Base-by-base conservation (phyloP, 2,797 vertebrate genomes). In the Enteromius treurensis region DNA sequence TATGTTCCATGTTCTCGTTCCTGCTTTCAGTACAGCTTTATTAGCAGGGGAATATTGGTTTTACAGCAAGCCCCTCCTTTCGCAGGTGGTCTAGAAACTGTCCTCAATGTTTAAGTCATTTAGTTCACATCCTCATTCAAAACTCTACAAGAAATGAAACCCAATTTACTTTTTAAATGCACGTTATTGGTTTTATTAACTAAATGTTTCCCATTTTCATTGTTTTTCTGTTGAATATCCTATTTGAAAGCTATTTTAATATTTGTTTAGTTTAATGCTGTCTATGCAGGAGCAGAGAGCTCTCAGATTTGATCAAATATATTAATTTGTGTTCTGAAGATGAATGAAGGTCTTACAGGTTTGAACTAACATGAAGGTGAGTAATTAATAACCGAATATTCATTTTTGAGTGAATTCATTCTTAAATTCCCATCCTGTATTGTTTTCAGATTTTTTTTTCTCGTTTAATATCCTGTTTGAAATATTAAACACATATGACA, bases 21-120 rank as follows among this genome's bases (percentile, higher is more conserved):
- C 75, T 70, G 42, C 40, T 83, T 84, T 86, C 84, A 81, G 37
- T 70, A 70, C 51, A 79, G 62, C 67, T 81, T 82, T 80, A 86
- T 83, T 80, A 77, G 74, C 69, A 40, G 9, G 37, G 37, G 68
- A 64, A 79, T 76, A 70, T 73, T 76, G 37, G 82, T 86, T 83
- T 87, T 34, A 55, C 47, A 3, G 32, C 19, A 67, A 79, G 83
- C 85, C 11, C 17, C 23, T 68, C 47, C 62, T 68, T 19, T 40
- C n/a, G 62, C 81, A 82, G 73, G 81, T 77, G 81, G 58, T 67
- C 67, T 65, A 49, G 58, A 37, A 73, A 45, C 10, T 68, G 64
- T 71, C 17, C 26, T 55, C 47, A 29, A 79, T 65, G 42, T 55
- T 51, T 42, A n/a, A 15, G 5, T 15, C 0, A 34, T 42, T 17